Base-by-base conservation (phyloP, 2,888 invertebrate species). In the Cosmia pyralina region DNA sequence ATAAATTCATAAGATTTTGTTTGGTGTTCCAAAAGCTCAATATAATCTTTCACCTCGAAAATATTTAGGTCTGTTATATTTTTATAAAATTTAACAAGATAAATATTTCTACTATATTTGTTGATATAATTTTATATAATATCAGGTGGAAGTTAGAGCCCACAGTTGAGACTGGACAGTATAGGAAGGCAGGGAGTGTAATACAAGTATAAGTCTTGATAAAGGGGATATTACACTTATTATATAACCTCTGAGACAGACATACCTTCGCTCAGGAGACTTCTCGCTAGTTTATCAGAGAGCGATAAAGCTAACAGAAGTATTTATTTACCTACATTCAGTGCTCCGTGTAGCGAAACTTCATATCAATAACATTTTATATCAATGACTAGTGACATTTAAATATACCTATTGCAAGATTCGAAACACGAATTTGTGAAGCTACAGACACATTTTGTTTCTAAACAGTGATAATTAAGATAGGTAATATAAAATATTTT, bases 1-100 rank as follows among this genome's bases (percentile, higher is more conserved):
- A 91, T 92, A 92, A 90, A 92, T 93, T 94, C 95, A 94, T 94
- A 95, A 95, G 95, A 93, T 89, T 92, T 92, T 89, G 86, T 90
- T 93, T 94, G 93, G 93, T 93, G 93, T 94, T 91, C 85, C 86
- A 84, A 90, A 94, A 94, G 93, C 92, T 93, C 93, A 90, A 91
- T 88, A 91, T 88, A 72, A 59, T 72, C 77, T 75, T 76, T 58
- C 62, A 75, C 72, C 17, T 72, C 65, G 52, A 84, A 84, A 83
- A 87, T 74, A 80, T 66, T 69, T 57, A 72, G 68, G 63, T 69
- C 66, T 65, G 64, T 80, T 73, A 65, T 79, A 75, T 72, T 72
- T 79, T 82, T 79, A 65, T 69, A 84, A 85, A 72, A 75, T 82
- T 83, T 82, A 80, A 85, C 77, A 81, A 81, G 82, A 81, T 84